phyloP scores from a whole-genome alignment of 2,113 vertebrate species.

The Paramisgurnus dabryanus region DNA sequence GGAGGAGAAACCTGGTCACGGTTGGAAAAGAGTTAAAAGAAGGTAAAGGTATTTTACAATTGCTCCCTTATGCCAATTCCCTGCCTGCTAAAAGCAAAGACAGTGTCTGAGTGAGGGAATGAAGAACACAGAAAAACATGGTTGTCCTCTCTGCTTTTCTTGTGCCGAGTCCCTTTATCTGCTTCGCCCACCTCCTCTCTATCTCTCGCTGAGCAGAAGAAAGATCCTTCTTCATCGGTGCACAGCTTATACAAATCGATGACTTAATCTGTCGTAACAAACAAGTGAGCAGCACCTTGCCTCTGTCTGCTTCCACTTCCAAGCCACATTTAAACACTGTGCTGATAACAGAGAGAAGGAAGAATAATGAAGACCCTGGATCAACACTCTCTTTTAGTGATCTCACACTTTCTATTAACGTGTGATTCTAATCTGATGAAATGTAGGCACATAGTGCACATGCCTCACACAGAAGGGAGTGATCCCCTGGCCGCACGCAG shows the following conservation, averaged over 20 bases:
- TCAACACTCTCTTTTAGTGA: slow-evolving; percentile 25
- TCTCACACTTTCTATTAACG: slow-evolving; percentile 32
- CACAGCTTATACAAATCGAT: slow-evolving; percentile 76
- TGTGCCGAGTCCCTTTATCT: slow-evolving; percentile 33
- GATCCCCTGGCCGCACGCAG: slow-evolving; percentile 20
- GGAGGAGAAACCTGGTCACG: slow-evolving; percentile 61
- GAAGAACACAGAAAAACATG: slow-evolving; percentile 49
- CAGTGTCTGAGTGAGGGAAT: slow-evolving; percentile 25
- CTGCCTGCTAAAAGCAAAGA: slow-evolving; percentile 43
- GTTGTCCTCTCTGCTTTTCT: slow-evolving; percentile 25
- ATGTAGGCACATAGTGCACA: slow-evolving; percentile 26
- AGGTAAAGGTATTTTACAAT: slow-evolving; percentile 75
- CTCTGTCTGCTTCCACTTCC: slow-evolving; percentile 38
- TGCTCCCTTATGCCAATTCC: slow-evolving; percentile 71
- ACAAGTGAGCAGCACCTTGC: slow-evolving; percentile 71
- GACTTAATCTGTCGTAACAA: slow-evolving; percentile 77
- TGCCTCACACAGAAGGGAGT: slow-evolving; percentile 21
- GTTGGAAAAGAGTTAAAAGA: slow-evolving; percentile 62
- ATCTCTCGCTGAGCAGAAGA: slow-evolving; percentile 41
- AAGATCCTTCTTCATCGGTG: slow-evolving; percentile 70
- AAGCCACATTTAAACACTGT: slow-evolving; percentile 35
- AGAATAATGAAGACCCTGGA: slow-evolving; percentile 5
- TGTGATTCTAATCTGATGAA: slow-evolving; percentile 46
- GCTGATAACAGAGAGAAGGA: slow-evolving; percentile 13
- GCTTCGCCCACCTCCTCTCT: slow-evolving; percentile 8